These are phyloP conservation scores for Macroteleia sp. DNA, from an alignment of 2,888 invertebrate species.

Conservation along the genomic window DNA sequence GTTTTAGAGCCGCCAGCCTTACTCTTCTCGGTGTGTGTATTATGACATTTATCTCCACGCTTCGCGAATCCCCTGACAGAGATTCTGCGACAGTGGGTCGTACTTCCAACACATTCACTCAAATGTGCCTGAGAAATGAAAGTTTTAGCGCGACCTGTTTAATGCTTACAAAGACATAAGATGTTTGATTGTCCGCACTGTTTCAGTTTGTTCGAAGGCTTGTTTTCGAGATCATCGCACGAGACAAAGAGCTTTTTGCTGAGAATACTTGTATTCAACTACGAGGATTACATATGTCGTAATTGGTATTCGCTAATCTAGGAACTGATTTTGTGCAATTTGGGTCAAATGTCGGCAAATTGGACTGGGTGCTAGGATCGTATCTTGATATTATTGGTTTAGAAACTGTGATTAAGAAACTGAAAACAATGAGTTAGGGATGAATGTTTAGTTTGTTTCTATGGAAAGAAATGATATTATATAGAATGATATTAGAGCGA, in stretches of 20 bases:
- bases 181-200: constrained; percentile 25
- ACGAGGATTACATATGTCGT: no score
- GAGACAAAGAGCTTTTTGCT: background rate
- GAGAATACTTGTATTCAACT: no score
- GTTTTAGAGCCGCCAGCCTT: constrained; percentile 64
- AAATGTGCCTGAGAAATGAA: constrained; percentile 45
- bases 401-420: no score
- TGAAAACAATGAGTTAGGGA: no score
- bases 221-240: constrained; percentile 30
- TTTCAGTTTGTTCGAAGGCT: constrained; percentile 10
- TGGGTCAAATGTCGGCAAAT: no score
- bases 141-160: constrained; percentile 57
- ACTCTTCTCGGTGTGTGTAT: constrained; percentile 63
- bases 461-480: no score
- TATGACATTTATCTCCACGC: constrained; percentile 70
- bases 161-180: constrained; percentile 45
- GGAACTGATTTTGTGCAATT: no score
- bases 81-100: constrained; percentile 50
- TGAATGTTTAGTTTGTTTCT: no score
- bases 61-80: constrained; percentile 66
- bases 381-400: no score
- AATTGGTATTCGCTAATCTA: no score
- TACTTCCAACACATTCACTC: constrained; percentile 44
- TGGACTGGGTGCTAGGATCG: no score
- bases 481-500: no score